These are phyloP conservation scores for Drosophila austrosaltans DNA, from an alignment of 2,888 invertebrate genomes.

Conservation along the genomic window DNA sequence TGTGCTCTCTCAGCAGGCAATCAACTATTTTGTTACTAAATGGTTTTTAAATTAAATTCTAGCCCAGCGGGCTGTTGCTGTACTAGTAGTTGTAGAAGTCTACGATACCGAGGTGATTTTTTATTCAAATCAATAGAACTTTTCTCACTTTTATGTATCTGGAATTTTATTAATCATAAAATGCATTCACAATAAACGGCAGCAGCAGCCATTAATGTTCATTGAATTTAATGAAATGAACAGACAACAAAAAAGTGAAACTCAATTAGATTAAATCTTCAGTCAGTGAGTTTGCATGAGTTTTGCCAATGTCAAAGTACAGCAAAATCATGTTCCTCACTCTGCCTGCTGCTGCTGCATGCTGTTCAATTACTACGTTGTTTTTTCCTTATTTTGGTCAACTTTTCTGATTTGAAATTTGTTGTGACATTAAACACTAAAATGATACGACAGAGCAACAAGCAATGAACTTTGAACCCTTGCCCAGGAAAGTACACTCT, in stretches of 20 bases:
- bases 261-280: constrained; percentile 56
- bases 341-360: not conserved
- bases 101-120: not conserved
- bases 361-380: not conserved
- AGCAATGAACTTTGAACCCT: constrained; percentile 34
- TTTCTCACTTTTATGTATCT: constrained; percentile 13
- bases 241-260: constrained; percentile 74
- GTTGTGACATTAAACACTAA: constrained; percentile 6
- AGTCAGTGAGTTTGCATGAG: constrained; percentile 4
- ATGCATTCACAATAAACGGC: constrained; percentile 12
- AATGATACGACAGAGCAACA: not conserved
- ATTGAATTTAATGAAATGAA: constrained; percentile 59
- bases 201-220: constrained; percentile 15
- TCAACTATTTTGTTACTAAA: constrained; percentile 7
- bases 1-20: not conserved
- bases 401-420: not conserved
- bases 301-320: constrained; percentile 5
- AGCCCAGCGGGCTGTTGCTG: constrained; percentile 6
- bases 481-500: constrained; percentile 13
- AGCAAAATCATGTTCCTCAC: constrained; percentile 8
- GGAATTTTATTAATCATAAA: constrained; percentile 12
- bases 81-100: not conserved
- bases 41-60: constrained; percentile 15
- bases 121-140: constrained; percentile 10
- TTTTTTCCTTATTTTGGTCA: not conserved